Base-by-base conservation (phyloP, 2,888 invertebrate species). In the Macaria liturata region DNA sequence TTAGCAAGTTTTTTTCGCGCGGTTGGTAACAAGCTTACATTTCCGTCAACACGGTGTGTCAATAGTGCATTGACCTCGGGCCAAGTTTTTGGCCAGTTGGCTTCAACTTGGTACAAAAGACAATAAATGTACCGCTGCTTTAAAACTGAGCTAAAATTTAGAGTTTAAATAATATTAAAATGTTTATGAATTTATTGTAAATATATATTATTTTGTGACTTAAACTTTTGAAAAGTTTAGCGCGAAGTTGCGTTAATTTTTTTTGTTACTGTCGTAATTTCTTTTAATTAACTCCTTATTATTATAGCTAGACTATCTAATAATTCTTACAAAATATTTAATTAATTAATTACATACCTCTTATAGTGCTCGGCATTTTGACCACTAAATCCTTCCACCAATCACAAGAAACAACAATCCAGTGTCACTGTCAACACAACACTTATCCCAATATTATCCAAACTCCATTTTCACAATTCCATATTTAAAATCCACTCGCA, bases 301-400 rank as follows among this genome's bases (percentile, higher is more conserved):
- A n/a, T n/a, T n/a, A n/a, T n/a, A n/a, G n/a, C n/a, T n/a, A 20
- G 20, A 20, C 20, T 20, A 20, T 20, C 20, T 20, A 20, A 20
- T 20, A 20, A 20, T 20, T 20, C 20, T 20, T 20, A 20, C 34
- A 43, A 5, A 37, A 45, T 30, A 45, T n/a, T 20, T 37, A n/a
- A 20, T 4, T 37, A n/a, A 20, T 4, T 34, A 37, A 6, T 6
- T 37, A 9, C 59, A n/a, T 68, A 92, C 92, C 92, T 92, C 92
- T 70, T 74, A 92, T 92, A 66, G 92, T 92, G 72, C 92, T 92
- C 63, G 92, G 92, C 92, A 92, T 92, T 82, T 86, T 91, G 84
- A 54, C 68, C 69, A 4, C 77, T 75, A 68, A 76, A 84, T 85
- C 86, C 84, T 82, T 69, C 67, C 54, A 60, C 53, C 55, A 54